Evolutionary conservation across 1,140 invertebrate genomes (phyloP), one percentile per base, ranked within the genome.

Genomic region (Vanessa tameamea): DNA sequence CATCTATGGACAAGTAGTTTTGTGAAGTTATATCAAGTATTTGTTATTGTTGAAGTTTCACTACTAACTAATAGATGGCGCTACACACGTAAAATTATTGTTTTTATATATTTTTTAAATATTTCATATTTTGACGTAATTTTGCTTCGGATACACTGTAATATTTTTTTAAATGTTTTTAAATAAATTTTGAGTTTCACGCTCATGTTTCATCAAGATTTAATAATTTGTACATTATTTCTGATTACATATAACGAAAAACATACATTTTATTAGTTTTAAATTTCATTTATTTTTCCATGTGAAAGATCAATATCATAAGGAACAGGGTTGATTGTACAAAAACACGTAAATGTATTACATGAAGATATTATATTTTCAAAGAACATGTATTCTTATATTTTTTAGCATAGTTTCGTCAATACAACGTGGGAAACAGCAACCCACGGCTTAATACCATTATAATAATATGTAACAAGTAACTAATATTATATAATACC

Each of bases 341-440:
- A 75, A 83, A 88, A 86, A 86, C 85, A 83, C 76, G 81, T 64
- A 80, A 72, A 81, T 85, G 81, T 92, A 91, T 85, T 82, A 82
- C 90, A 92, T 90, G 87, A 92, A 92, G 90, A 89, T 91, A 92
- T 90, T 92, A 91, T 92, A 92, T 92, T 91, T 91, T 90, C 83
- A 91, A 90, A 91, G 90, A 92, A 92, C 90, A 92, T 91, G 86
- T 91, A 90, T 85, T 86, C 84, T 88, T 86, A 84, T 83, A 81
- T 81, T 82, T 48, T 72, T 86, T 86, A 89, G 87, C 89, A 83
- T 89, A 88, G 84, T 87, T 82, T 87, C 87, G 82, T 87, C 85
- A 87, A 88, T 89, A 89, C 83, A 90, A 88, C 87, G 81, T 86
- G 87, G 87, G 85, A 91, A 92, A 90, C 89, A 89, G 78, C 75